Evolutionary conservation across 1,140 invertebrate genomes (phyloP), one percentile per base, ranked within the genome.

Genomic region (Caenorhabditis remanei): DNA sequence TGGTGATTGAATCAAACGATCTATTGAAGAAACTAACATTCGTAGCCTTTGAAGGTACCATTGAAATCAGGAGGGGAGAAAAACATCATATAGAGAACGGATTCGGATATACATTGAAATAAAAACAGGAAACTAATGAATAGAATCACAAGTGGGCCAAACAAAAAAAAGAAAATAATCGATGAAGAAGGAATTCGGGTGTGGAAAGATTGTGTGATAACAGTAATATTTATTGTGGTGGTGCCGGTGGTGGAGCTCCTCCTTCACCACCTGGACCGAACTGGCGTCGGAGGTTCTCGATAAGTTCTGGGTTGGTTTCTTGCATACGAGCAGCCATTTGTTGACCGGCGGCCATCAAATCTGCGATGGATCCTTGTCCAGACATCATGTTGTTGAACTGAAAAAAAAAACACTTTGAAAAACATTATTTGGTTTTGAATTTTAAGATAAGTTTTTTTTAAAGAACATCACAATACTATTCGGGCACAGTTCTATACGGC

Each of bases 261-360:
- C 71, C 71, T 19, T 79, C 71, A 6, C 32, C 24, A 16, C 84
- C 58, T 82, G 71, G 71, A 19, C 71, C 84, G 65, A 90, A 90
- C 56, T 95, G 94, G 40, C 93, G 93, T 85, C 95, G 93, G 56
- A 96, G 91, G 88, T 95, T 94, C 85, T 95, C 95, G 9, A 96
- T 94, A 32, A 96, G 92, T 61, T 95, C 94, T 4, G 95, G 95
- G 93, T 96, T 95, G 7, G 93, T 93, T 85, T 92, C 93, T 89
- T 95, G 94, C 94, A 96, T 95, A 90, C 95, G 95, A 84, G 94
- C 93, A 41, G 95, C 95, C 83, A 96, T 93, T 90, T 95, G 94
- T 90, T 95, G 95, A 4, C 95, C 95, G 40, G 84, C 86, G n/a
- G 56, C 46, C 79, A 85, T 58, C 56, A 82, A 46, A 48, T 83